phyloP scores from a whole-genome alignment of 2,113 vertebrate genomes.

The Pelodiscus sinensis region DNA sequence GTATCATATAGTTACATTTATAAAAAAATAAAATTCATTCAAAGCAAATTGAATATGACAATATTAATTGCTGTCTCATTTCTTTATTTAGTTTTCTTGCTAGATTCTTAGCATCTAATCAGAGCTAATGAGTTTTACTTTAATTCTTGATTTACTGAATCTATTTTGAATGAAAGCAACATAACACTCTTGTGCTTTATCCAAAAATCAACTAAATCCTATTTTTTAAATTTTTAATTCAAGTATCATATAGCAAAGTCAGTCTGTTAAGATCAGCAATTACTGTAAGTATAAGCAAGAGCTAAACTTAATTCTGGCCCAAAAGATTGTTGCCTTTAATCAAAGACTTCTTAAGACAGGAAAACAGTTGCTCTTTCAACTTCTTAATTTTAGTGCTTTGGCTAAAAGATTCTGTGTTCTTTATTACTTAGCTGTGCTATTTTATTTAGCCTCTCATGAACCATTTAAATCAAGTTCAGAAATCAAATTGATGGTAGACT shows the following conservation, averaged over 20 bases:
- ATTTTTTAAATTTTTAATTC: neutral
- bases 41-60: neutral
- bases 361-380: slow-evolving; percentile 42
- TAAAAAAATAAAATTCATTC: neutral
- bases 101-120: too few species aligned
- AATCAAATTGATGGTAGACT: neutral
- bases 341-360: neutral
- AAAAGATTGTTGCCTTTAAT: neutral
- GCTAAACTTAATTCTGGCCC: neutral
- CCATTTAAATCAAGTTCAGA: slow-evolving; percentile 42
- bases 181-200: slow-evolving; percentile 5
- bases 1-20: neutral
- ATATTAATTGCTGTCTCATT: neutral
- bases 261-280: neutral
- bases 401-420: slow-evolving; percentile 18
- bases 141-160: neutral
- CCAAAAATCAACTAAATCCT: neutral
- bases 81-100: neutral
- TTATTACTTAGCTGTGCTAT: neutral
- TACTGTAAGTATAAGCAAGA: neutral
- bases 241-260: neutral
- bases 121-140: neutral
- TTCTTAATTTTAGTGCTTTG: slow-evolving; percentile 8
- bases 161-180: slow-evolving; percentile 33
- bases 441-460: slow-evolving; percentile 26